phyloP scores from a whole-genome alignment of 2,113 vertebrate genomes.

The Sylvia atricapilla region DNA sequence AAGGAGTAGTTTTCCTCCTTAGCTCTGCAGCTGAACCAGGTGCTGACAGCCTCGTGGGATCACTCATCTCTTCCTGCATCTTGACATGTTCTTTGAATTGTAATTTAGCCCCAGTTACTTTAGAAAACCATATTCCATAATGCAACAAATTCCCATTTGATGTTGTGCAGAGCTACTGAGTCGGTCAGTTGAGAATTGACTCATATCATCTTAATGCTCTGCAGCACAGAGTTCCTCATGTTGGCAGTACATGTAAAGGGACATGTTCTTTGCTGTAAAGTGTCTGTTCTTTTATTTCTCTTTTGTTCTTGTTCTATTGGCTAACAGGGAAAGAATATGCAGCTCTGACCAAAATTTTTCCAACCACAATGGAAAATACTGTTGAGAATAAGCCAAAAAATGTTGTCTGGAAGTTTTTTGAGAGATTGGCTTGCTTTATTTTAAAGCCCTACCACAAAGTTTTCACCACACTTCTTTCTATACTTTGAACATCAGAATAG shows the following conservation, averaged over 20 bases:
- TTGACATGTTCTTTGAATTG: not conserved
- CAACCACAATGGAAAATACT: conserved; percentile 47
- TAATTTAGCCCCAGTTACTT: not conserved
- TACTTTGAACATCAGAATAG: conserved; percentile 35
- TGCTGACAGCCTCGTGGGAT: not conserved
- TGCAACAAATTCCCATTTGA: not conserved
- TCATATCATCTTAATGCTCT: not conserved
- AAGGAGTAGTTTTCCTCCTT: not conserved
- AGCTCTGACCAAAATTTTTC: conserved; percentile 31
- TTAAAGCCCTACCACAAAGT: conserved; percentile 15
- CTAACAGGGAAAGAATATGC: conserved; percentile 19
- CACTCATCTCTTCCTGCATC: not conserved
- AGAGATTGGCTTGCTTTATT: conserved; percentile 24
- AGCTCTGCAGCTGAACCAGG: not conserved
- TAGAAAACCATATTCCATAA: not conserved
- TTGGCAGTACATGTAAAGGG: not conserved
- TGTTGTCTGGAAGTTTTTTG: not conserved
- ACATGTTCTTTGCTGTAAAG: not conserved
- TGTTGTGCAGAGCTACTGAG: not conserved
- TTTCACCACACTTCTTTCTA: conserved; percentile 18
- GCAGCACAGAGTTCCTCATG: not conserved
- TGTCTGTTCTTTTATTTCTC: not conserved
- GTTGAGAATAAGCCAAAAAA: conserved; percentile 12
- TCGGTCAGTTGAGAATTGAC: not conserved
- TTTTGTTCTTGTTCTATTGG: not conserved